A percentile compares a stretch with the other conserved stretches of the same genome.
These are phyloP conservation scores for Phanerotoma sp. DNA, from an alignment of 2,888 invertebrate species.

Conservation along the genomic window DNA sequence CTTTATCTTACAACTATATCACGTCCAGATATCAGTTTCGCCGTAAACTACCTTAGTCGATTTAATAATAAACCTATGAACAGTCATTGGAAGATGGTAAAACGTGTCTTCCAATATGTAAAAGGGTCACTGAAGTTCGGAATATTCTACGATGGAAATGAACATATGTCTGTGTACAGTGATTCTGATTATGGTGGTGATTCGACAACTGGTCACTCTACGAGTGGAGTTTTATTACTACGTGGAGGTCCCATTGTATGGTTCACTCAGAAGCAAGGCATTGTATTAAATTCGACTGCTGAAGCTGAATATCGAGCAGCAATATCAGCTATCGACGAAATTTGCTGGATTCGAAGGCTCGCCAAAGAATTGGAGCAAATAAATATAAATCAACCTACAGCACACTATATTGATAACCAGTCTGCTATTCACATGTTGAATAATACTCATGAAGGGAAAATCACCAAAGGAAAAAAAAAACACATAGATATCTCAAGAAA, in stretches of 20 bases:
- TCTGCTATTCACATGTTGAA: conserved; percentile 42
- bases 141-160: conserved; percentile 37
- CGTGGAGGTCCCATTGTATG: conserved; percentile 41
- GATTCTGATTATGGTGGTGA: conserved; percentile 38
- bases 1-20: conserved; percentile 35
- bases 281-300: conserved; percentile 37
- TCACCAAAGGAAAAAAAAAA: too few species aligned
- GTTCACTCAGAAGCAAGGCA: conserved; percentile 35
- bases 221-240: conserved; percentile 38
- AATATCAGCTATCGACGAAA: conserved; percentile 40
- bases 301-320: conserved; percentile 45
- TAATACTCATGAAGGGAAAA: too few species aligned
- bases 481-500: too few species aligned
- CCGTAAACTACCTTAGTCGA: conserved; percentile 37
- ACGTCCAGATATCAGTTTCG: conserved; percentile 40
- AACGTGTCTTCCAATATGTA: conserved; percentile 31
- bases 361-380: conserved; percentile 33
- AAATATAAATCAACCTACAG: conserved; percentile 33
- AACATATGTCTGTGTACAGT: conserved; percentile 25
- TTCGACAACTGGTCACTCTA: conserved; percentile 31
- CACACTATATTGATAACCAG: conserved; percentile 39
- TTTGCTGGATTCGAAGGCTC: conserved; percentile 41
- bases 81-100: conserved; percentile 34
- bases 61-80: conserved; percentile 29
- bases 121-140: conserved; percentile 31